Conservation (phyloP, 2,113 vertebrate species). For the Numenius arquata region DNA sequence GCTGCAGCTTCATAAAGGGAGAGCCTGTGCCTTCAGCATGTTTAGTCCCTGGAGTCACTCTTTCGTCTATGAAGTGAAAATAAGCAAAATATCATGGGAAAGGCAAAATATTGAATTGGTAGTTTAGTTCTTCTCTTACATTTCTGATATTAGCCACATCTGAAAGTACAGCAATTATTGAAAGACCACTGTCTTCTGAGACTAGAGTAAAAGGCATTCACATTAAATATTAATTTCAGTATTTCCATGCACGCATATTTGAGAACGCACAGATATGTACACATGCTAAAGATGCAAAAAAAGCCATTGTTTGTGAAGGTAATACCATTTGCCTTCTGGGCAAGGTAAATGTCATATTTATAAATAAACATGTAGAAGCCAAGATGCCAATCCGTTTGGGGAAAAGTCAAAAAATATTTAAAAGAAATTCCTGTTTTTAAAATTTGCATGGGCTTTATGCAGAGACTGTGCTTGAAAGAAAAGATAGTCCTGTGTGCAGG, state of each 20-base stretch:
- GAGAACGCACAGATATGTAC: neutral
- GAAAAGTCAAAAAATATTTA: neutral
- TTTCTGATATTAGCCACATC: neutral
- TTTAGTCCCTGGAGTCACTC: neutral
- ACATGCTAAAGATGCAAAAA: neutral
- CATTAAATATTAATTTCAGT: constrained; percentile 1
- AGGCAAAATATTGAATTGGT: neutral
- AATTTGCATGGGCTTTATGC: neutral
- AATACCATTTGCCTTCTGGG: neutral
- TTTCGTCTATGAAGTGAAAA: neutral
- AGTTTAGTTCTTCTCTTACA: neutral
- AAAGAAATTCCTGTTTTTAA: neutral
- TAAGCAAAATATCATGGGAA: neutral
- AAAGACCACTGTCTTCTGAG: neutral
- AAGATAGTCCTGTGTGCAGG: neutral
- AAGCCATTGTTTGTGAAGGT: neutral
- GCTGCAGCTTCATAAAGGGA: neutral
- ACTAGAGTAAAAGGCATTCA: neutral
- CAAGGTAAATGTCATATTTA: neutral
- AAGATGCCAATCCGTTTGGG: neutral
- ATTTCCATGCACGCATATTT: neutral
- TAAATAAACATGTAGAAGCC: neutral
- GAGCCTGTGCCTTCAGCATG: neutral
- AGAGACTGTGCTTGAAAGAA: neutral
- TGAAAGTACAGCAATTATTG: neutral